Evolutionary conservation across 2,888 invertebrate species (phyloP), one percentile per base, ranked within the genome.

Genomic region (Tenthredo mesomela): DNA sequence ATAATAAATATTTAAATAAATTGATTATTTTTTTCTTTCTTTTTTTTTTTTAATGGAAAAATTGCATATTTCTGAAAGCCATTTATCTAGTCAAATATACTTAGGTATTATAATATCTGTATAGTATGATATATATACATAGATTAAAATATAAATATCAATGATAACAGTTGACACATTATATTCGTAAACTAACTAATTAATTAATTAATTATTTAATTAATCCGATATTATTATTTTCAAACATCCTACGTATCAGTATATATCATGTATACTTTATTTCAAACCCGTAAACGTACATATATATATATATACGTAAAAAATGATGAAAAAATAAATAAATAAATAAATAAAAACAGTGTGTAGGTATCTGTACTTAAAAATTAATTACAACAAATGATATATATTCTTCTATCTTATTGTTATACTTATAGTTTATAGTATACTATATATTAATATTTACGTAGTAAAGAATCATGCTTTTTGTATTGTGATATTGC

Each of bases 401-500:
- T 54, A 54, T 54, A 54, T 54, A n/a, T n/a, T 54, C 18, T 54
- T n/a, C n/a, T 54, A 54, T 54, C 18, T n/a, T 1, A 54, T 54
- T n/a, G 7, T 54, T 54, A 54, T 54, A 7, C 18, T n/a, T 54
- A 54, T 54, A 54, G 54, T 54, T 54, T 54, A 54, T 7, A 54
- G n/a, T 37, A 37, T 37, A 37, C 29, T 29, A 0, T 37, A 54
- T 54, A 54, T 54, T n/a, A 54, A 54, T 54, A 1, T 54, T 54
- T n/a, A 54, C n/a, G 54, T 50, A 50, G n/a, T n/a, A 54, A n/a
- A 54, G 54, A n/a, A 54, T n/a, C n/a, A 25, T 78, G 78, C 78
- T 78, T 78, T 78, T 54, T 54, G 78, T 78, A 78, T 78, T 37
- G 78, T 78, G 78, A 54, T 50, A 78, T 73, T 33, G 50, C 29